Evolutionary conservation across 2,113 vertebrate species (phyloP).

Genomic region (Tragelaphus scriptus): DNA sequence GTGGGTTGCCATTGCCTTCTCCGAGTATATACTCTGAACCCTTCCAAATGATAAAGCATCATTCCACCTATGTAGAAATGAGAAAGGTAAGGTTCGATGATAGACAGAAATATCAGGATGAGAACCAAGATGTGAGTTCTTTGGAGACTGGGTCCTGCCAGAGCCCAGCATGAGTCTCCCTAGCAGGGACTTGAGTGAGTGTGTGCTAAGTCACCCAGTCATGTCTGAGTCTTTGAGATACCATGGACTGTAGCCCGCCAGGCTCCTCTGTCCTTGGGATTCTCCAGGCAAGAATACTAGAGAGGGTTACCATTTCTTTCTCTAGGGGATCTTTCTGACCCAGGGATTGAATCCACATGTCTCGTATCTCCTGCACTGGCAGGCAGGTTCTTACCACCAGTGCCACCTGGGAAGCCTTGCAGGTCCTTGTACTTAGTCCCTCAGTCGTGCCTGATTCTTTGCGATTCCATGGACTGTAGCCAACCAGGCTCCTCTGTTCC

Average conservation of each 20-base stretch:
- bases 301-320: not conserved
- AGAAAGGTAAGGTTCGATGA: not conserved
- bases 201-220: not conserved
- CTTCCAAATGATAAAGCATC: not conserved
- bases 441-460: not conserved
- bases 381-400: not conserved
- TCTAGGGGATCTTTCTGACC: not conserved
- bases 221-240: not conserved
- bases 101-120: not conserved
- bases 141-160: not conserved
- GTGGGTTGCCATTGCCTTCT: too few relatives aligned
- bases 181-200: not conserved
- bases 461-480: not conserved
- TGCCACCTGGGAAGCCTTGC: not conserved
- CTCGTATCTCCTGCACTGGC: not conserved
- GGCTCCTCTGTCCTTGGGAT: not conserved
- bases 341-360: not conserved
- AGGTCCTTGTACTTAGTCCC: not conserved
- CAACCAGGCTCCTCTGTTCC: not conserved
- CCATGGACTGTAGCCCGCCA: not conserved
- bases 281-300: not conserved
- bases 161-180: not conserved
- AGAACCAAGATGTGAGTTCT: not conserved
- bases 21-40: not conserved
- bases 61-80: not conserved